A percentile compares a stretch with the other conserved stretches of the same genome.
These are phyloP conservation scores for Apodemia mormo DNA, from an alignment of 2,888 invertebrate genomes.

Conservation along the genomic window DNA sequence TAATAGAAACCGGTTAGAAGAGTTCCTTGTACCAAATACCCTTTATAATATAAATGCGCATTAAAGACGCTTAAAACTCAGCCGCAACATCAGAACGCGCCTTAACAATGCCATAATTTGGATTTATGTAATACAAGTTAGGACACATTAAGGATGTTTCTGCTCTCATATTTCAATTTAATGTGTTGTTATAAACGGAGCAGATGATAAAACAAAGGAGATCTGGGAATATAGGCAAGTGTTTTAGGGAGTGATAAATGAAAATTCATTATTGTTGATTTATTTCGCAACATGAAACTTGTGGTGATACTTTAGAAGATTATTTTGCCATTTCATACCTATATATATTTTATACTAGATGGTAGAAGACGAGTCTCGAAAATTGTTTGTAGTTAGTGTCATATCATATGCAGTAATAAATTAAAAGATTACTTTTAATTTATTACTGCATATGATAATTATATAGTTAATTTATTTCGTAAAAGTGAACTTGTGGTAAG, in stretches of 20 bases:
- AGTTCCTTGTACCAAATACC: background rate
- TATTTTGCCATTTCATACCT: background rate
- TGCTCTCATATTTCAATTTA: constrained; percentile 8
- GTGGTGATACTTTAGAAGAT: background rate
- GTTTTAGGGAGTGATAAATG: constrained; percentile 12
- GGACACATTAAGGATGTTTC: constrained; percentile 3
- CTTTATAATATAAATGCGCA: background rate
- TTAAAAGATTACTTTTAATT: background rate
- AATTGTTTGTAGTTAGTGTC: background rate
- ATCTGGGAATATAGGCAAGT: constrained; percentile 2
- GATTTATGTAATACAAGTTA: constrained; percentile 7
- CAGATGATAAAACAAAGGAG: constrained; percentile 11
- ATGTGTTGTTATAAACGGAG: constrained; percentile 8
- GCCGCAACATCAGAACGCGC: background rate
- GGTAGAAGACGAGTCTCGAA: no score
- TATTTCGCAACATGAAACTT: constrained; percentile 5
- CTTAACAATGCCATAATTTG: background rate
- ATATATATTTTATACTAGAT: background rate
- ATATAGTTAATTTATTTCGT: background rate
- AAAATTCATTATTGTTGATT: constrained; percentile 16
- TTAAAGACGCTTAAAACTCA: background rate
- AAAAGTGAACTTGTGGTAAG: background rate
- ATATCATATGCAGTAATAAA: background rate
- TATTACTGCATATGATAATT: background rate
- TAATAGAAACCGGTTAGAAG: no score